Evolutionary conservation across 2,113 vertebrate genomes (phyloP), one percentile per base, ranked within the genome.

Genomic region (Rhodinocichla rosea): DNA sequence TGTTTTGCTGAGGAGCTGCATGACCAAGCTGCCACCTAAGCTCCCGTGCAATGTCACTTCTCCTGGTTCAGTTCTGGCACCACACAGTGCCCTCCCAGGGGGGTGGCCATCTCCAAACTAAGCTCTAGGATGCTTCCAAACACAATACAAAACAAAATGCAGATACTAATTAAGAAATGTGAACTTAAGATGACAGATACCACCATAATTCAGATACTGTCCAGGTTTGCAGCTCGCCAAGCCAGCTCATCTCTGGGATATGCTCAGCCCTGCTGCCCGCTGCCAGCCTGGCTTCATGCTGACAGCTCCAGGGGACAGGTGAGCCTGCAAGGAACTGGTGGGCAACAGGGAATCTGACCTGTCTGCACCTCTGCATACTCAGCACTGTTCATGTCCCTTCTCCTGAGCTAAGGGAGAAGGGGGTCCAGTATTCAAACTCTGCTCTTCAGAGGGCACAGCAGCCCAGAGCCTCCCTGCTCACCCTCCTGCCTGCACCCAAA

Each of bases 71-170:
- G 28, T 13, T 71, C 53, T 57, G 50, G 16, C 76, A 73, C 63
- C 82, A 67, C 0, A 0, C 1, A 75, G 53, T 20, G 2, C 39
- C 69, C n/a, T 40, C 39, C 44, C 35, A 37, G 40, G 2, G 28
- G 10, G 7, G 12, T 1, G 1, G n/a, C 13, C 3, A 4, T 13
- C 32, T 83, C 32, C 15, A 26, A 19, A 32, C 37, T 39, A 55
- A 30, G 10, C 24, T 50, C 49, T 20, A 68, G 22, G 17, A 79
- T 37, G 39, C 45, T 77, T 80, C 53, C 3, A 0, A 89, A 75
- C 2, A 8, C 47, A 82, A 11, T 4, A 53, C 13, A 80, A 71
- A 92, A 90, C 78, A 42, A 50, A 15, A 35, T 27, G 47, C 30
- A 91, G 33, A n/a, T 10, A 49, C 64, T 11, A 83, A 52, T 60